Evolutionary conservation across 2,797 vertebrate genomes (phyloP).

Genomic region (Typhlichthys eigenmanni): DNA sequence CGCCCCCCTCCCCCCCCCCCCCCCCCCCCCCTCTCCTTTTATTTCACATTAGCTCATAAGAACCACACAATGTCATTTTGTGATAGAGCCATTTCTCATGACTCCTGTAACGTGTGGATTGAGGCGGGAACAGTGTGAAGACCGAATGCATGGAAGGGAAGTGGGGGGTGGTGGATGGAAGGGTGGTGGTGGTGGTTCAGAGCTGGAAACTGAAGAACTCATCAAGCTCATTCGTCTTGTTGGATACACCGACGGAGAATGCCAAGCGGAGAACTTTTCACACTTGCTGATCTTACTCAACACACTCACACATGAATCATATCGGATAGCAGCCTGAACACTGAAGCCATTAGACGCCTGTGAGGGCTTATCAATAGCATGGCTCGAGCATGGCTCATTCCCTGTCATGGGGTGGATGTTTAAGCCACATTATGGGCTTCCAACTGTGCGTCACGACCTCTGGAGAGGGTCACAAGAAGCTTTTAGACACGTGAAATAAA

Average conservation of each 20-base stretch:
- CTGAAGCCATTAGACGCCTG: slow-evolving; percentile 36
- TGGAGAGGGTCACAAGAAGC: too few species aligned
- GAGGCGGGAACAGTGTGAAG: slow-evolving; percentile 42
- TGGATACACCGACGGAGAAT: slow-evolving; percentile 56
- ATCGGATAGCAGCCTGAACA: slow-evolving; percentile 57
- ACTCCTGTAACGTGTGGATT: slow-evolving; percentile 53
- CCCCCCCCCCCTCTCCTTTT: slow-evolving; percentile 20
- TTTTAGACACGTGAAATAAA: too few species aligned
- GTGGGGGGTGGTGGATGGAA: not conserved
- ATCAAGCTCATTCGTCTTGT: slow-evolving; percentile 77
- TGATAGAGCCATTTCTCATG: slow-evolving; percentile 63
- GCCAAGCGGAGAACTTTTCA: slow-evolving; percentile 59
- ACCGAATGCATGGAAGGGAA: slow-evolving; percentile 51
- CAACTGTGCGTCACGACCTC: too few species aligned
- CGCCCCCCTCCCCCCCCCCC: too few species aligned
- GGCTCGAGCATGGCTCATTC: not conserved
- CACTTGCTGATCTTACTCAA: slow-evolving; percentile 60
- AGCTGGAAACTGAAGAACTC: slow-evolving; percentile 73
- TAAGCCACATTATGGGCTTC: slow-evolving; percentile 13
- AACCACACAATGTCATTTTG: slow-evolving; percentile 65
- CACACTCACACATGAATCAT: slow-evolving; percentile 58
- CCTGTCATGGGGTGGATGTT: not conserved
- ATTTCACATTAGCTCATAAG: slow-evolving; percentile 54
- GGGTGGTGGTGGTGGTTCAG: not conserved
- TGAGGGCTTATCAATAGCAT: slow-evolving; percentile 26